Evolutionary conservation across 2,113 vertebrate genomes (phyloP).

Genomic region (Lipophrys pholis): DNA sequence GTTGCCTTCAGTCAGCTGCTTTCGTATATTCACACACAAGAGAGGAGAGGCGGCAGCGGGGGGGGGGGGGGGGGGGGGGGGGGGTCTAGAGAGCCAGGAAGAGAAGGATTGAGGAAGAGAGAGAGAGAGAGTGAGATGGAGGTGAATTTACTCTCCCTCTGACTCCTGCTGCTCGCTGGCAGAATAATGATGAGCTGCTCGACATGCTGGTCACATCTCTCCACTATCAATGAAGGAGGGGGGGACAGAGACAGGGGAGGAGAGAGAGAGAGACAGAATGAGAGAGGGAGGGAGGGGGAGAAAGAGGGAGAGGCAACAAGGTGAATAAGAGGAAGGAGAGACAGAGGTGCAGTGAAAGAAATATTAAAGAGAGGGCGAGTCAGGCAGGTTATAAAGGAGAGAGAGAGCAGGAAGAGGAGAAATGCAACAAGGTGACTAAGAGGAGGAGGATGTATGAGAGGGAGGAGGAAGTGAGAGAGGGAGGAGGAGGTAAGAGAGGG

Average conservation of each 20-base stretch:
- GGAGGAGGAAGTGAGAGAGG: conserved; percentile 10
- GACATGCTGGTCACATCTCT: conserved; percentile 74
- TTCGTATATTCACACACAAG: too few relatives aligned
- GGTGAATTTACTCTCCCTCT: conserved; percentile 66
- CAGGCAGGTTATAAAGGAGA: not conserved
- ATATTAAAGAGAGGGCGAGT: not conserved
- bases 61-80: too few relatives aligned
- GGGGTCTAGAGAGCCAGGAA: too few relatives aligned
- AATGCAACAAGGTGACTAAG: not conserved
- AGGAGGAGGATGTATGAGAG: conserved; percentile 13
- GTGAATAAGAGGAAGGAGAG: conserved; percentile 39
- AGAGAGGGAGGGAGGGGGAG: conserved; percentile 20
- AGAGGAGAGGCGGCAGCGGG: too few relatives aligned
- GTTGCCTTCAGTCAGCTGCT: too few relatives aligned
- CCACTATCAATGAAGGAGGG: conserved; percentile 73
- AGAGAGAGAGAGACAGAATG: conserved; percentile 28
- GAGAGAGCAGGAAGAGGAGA: conserved; percentile 21
- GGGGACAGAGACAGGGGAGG: conserved; percentile 19
- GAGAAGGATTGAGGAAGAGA: too few relatives aligned
- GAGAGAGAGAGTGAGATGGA: conserved; percentile 44
- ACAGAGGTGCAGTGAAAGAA: too few relatives aligned
- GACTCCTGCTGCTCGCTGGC: conserved; percentile 51
- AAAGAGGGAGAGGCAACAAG: conserved; percentile 21
- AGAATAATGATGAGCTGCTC: conserved; percentile 77
- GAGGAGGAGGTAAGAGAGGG: conserved; percentile 11